Base-by-base conservation (phyloP, 2,113 vertebrate species). In the Pteruthius melanotis region DNA sequence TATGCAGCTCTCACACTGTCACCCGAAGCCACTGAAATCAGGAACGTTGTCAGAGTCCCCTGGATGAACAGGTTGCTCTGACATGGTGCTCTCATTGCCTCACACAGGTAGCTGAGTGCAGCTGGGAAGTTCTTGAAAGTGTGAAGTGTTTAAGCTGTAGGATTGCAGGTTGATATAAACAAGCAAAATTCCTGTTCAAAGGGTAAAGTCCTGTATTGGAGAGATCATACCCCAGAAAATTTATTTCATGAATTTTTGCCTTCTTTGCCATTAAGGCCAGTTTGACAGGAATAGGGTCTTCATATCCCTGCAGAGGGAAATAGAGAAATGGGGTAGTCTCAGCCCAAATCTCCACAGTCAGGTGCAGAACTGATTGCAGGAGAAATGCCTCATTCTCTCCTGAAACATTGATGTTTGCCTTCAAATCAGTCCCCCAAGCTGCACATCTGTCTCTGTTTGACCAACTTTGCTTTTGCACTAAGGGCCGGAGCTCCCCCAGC, bases 11-110 rank as follows among this genome's bases (percentile, higher is more conserved):
- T 88, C 54, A 24, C 33, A 7, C 42, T 6, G 4, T 42, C 69
- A 11, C 70, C 44, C 26, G 15, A 72, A 72, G 27, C 28, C 28
- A 6, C 14, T 19, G 1, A 1, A 13, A 0, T 54, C 37, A 50
- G 45, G 28, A 56, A 68, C 71, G 45, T 2, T 65, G 40, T 49
- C 52, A 44, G 60, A 24, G 39, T 87, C 21, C 31, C 19, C 40
- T 35, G 49, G n/a, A 21, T 35, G 53, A 77, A 17, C 12, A 53
- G 45, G 24, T 61, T 75, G 61, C n/a, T 95, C 66, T 83, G 66
- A 22, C 31, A 8, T 2, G 6, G 15, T 70, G 59, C 19, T 60
- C 33, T 33, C 3, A 0, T 35, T 77, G 30, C 56, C 35, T 77
- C 50, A 54, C 1, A 59, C 45, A n/a, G 18, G 15, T 53, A 35